Conservation (phyloP, 2,888 invertebrate species). For the Lydus trimaculatus region DNA sequence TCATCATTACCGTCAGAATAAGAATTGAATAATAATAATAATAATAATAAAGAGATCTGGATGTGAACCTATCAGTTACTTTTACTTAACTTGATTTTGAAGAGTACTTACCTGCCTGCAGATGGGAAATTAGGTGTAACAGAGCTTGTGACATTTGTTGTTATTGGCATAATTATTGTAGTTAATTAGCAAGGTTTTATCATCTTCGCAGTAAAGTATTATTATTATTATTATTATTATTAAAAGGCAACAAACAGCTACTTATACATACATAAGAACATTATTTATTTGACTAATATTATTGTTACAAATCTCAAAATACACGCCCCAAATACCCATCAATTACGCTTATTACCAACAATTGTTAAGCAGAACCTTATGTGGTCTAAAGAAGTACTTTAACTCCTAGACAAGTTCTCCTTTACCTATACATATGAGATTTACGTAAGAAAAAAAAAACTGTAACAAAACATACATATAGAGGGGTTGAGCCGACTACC, state of each 20-base stretch:
- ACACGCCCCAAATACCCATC: constrained; percentile 42
- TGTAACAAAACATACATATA: constrained; percentile 36
- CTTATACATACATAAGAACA: constrained; percentile 19
- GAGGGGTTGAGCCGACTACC: constrained; percentile 37
- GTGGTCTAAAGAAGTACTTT: constrained; percentile 31
- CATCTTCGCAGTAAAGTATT: background rate
- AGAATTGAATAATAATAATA: no score
- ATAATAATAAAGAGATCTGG: no score
- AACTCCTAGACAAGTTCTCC: constrained; percentile 28
- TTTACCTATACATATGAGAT: constrained; percentile 13
- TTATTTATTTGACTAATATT: constrained; percentile 10
- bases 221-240: no score
- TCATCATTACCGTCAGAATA: background rate
- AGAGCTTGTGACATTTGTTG: no score
- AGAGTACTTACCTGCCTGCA: no score
- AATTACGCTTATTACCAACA: constrained; percentile 47
- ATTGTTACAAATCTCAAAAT: constrained; percentile 36
- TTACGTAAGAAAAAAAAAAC: constrained; percentile 33
- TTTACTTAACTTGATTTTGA: no score
- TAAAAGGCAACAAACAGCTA: constrained; percentile 20
- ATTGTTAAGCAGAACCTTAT: constrained; percentile 41
- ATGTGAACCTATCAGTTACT: no score
- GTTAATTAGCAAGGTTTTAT: background rate
- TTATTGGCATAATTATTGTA: background rate
- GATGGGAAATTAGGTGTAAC: no score